Conservation (phyloP, 2,888 invertebrate genomes). For the Galeruca laticollis region DNA sequence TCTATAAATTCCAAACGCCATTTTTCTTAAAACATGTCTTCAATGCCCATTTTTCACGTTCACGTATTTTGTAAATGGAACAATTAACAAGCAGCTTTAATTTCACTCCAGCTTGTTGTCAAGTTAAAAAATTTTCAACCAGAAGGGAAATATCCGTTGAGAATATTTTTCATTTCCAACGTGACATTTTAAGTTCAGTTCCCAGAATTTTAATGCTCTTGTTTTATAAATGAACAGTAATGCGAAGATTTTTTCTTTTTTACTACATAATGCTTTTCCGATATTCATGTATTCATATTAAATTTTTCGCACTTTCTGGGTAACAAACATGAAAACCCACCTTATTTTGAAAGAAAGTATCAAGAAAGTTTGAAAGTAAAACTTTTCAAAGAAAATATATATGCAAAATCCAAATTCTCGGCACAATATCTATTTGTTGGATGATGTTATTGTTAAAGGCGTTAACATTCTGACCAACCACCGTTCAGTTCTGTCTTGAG, state of each 20-base stretch:
- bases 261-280: background rate
- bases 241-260: background rate
- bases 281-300: background rate
- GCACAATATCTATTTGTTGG: too few species aligned
- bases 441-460: too few species aligned
- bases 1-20: background rate
- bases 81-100: conserved; percentile 9
- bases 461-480: too few species aligned
- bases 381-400: too few species aligned
- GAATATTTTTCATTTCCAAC: conserved; percentile 5
- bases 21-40: background rate
- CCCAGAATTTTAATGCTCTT: conserved; percentile 9
- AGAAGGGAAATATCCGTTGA: background rate
- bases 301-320: background rate
- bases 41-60: background rate
- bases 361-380: background rate
- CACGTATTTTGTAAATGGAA: conserved; percentile 5
- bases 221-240: conserved; percentile 8
- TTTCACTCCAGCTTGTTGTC: conserved; percentile 5
- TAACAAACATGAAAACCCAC: background rate
- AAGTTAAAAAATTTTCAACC: background rate
- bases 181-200: background rate
- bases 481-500: too few species aligned
- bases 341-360: background rate
- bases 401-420: too few species aligned